Conservation (phyloP, 1,140 invertebrate species). For the Drosophila ananassae region DNA sequence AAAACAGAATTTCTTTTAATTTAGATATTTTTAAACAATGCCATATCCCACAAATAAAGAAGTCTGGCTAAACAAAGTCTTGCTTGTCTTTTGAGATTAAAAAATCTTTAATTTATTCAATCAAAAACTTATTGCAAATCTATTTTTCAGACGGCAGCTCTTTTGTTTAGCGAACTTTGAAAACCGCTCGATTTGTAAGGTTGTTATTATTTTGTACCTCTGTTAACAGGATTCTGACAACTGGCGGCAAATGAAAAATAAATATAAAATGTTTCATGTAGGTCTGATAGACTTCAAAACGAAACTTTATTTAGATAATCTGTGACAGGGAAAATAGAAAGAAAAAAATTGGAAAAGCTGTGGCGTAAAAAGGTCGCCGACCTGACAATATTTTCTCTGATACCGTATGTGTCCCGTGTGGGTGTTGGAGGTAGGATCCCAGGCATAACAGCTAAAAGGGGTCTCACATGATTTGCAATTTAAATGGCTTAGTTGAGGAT, state of each 20-base stretch:
- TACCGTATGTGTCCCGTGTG: constrained; percentile 6
- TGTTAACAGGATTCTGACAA: constrained; percentile 30
- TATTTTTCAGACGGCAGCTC: background rate
- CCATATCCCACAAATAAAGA: background rate
- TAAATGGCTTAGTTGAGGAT: constrained; percentile 60
- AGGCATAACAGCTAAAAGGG: constrained; percentile 29
- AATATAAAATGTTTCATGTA: constrained; percentile 46
- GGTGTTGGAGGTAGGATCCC: constrained; percentile 2
- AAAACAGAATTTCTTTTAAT: no score
- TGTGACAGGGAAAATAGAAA: constrained; percentile 39
- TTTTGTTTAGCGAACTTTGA: background rate
- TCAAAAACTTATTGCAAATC: background rate
- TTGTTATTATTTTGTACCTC: constrained; percentile 5
- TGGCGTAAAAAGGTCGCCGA: constrained; percentile 49
- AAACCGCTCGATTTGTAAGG: background rate
- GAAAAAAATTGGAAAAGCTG: constrained; percentile 26
- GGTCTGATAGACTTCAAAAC: constrained; percentile 33
- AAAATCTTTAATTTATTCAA: background rate
- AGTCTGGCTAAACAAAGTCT: background rate
- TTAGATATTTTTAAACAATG: no score
- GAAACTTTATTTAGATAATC: constrained; percentile 45
- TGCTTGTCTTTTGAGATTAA: background rate
- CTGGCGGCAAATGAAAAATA: constrained; percentile 50
- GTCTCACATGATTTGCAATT: constrained; percentile 58
- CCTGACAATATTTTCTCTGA: constrained; percentile 44